phyloP scores from a whole-genome alignment of 2,113 vertebrate genomes.

The Naja naja region DNA sequence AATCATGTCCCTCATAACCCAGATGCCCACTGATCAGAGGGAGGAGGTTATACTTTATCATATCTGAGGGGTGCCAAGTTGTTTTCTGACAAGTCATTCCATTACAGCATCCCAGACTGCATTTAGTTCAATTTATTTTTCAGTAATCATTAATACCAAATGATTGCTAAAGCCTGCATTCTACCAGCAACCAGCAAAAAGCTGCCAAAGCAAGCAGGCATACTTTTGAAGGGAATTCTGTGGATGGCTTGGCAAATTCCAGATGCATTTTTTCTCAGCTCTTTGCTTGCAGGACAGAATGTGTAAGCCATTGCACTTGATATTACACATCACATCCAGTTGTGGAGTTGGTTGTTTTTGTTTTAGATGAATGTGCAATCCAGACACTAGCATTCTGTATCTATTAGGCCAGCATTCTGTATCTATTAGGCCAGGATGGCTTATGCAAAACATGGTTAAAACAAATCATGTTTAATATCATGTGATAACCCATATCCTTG shows the following conservation, averaged over 20 bases:
- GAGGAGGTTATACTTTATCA: background rate
- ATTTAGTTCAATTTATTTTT: background rate
- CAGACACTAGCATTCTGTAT: background rate
- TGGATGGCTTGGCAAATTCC: background rate
- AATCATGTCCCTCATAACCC: background rate
- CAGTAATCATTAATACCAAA: background rate
- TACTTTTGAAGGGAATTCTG: background rate
- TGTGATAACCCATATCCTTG: background rate
- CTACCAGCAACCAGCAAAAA: background rate
- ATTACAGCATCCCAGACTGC: background rate
- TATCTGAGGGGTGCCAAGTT: background rate
- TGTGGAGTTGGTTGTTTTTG: background rate
- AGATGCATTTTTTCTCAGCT: background rate
- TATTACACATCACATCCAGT: background rate
- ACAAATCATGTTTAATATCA: background rate
- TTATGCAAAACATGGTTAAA: background rate
- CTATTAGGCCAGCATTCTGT: background rate
- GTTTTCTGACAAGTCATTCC: background rate
- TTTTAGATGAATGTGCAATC: background rate
- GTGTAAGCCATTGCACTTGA: background rate
- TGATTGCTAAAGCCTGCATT: background rate
- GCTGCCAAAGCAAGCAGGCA: background rate
- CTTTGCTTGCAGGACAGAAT: background rate
- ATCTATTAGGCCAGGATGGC: background rate
- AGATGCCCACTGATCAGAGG: background rate